Evolutionary conservation across 2,113 vertebrate species (phyloP).

Genomic region (Halichoerus grypus): DNA sequence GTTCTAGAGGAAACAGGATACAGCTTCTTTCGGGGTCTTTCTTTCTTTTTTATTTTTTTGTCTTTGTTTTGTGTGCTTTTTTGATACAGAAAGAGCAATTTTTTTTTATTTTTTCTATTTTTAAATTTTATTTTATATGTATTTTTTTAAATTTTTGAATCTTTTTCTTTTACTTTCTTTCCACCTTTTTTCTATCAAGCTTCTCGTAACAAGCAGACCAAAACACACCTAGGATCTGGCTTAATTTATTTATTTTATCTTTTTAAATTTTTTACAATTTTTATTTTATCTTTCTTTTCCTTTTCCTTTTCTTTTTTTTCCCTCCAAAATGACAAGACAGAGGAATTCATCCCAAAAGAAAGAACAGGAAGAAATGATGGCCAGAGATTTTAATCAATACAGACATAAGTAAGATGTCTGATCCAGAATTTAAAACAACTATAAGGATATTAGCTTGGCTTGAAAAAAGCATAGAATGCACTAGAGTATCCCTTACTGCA

Average conservation of each 20-base stretch:
- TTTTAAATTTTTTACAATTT: background rate
- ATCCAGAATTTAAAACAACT: background rate
- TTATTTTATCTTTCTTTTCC: background rate
- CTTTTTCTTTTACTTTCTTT: background rate
- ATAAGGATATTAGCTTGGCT: background rate
- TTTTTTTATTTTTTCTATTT: background rate
- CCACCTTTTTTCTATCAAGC: background rate
- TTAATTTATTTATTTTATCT: background rate
- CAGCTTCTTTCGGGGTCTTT: background rate
- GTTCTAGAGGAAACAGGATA: background rate
- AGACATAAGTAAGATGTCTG: background rate
- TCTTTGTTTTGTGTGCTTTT: background rate
- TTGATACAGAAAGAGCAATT: background rate
- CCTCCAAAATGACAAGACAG: background rate
- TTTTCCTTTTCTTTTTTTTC: background rate
- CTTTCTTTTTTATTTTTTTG: background rate
- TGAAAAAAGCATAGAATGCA: background rate
- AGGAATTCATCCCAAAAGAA: background rate
- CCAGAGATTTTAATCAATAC: background rate
- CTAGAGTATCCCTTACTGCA: background rate
- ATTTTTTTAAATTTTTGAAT: background rate
- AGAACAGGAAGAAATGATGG: background rate
- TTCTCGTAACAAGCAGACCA: background rate
- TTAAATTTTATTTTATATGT: background rate
- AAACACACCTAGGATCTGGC: background rate